Percentiles rank a stretch among this genome's conserved stretches.
Evolutionary conservation across 2,888 invertebrate species (phyloP).

Genomic region (Tinea pellionella): DNA sequence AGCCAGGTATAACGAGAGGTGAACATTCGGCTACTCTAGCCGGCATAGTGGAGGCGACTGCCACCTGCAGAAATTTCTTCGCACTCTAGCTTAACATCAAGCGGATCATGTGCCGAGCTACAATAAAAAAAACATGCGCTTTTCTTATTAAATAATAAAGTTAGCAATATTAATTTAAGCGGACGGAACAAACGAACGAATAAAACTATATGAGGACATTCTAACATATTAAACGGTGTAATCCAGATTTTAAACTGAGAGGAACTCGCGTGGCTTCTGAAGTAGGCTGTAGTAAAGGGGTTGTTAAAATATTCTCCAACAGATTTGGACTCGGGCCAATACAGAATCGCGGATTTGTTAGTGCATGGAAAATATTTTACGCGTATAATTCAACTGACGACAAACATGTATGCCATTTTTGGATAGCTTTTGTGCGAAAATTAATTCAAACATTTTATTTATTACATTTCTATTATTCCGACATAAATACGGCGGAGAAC

Average conservation of each 20-base stretch:
- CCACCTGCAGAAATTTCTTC: no score
- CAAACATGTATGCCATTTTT: constrained; percentile 2
- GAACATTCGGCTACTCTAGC: no score
- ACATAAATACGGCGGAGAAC: background rate
- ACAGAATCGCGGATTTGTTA: background rate
- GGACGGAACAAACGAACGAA: background rate
- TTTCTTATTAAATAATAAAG: no score
- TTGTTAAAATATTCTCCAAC: constrained; percentile 4
- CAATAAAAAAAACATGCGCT: no score
- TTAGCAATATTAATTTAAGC: background rate
- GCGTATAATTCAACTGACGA: constrained; percentile 1
- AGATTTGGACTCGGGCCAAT: background rate
- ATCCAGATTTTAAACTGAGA: background rate
- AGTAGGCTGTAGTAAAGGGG: constrained; percentile 2
- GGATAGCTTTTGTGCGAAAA: background rate
- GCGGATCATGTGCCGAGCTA: no score
- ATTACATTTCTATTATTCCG: background rate
- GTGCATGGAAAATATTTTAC: background rate
- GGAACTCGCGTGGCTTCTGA: background rate
- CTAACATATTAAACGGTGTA: background rate
- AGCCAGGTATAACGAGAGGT: no score
- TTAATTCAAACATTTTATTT: background rate
- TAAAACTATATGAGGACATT: background rate
- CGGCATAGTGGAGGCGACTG: no score
- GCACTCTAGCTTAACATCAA: no score